phyloP scores from a whole-genome alignment of 2,888 invertebrate genomes.

The Amblyjoppa fuscipennis region DNA sequence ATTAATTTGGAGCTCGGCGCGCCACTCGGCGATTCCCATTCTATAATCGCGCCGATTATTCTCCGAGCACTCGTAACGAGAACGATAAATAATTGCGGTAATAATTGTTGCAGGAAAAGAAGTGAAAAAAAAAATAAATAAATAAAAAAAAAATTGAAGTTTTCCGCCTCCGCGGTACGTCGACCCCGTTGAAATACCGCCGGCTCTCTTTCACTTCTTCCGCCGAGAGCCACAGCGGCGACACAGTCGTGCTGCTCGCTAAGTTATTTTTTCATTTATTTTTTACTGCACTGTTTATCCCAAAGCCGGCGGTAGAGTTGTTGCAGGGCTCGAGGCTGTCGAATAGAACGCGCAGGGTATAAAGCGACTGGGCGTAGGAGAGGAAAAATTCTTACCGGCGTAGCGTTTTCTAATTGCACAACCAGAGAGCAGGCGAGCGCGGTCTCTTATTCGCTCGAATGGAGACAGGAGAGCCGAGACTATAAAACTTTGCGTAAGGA shows the following conservation, averaged over 20 bases:
- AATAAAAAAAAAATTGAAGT: slow-evolving; percentile 7
- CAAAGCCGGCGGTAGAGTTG: background rate
- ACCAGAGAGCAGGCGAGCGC: slow-evolving; percentile 42
- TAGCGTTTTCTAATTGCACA: slow-evolving; percentile 72
- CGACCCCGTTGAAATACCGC: slow-evolving; percentile 65
- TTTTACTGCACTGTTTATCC: slow-evolving; percentile 7
- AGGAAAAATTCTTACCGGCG: slow-evolving; percentile 27
- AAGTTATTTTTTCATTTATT: slow-evolving; percentile 22
- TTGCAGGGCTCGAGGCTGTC: slow-evolving; percentile 6
- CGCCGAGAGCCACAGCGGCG: slow-evolving; percentile 51
- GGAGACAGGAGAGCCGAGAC: slow-evolving; percentile 60
- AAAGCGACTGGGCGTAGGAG: background rate
- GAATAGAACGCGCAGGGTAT: slow-evolving; percentile 4
- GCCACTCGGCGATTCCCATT: background rate
- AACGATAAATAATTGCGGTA: slow-evolving; percentile 24
- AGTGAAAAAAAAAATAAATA: background rate
- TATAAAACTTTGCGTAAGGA: slow-evolving; percentile 72
- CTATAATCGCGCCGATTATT: background rate
- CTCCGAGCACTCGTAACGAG: background rate
- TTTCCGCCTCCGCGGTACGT: slow-evolving; percentile 63
- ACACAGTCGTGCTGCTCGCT: slow-evolving; percentile 13
- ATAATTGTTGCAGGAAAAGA: slow-evolving; percentile 37
- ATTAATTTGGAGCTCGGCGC: background rate
- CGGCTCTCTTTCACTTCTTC: slow-evolving; percentile 63
- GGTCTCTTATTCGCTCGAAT: slow-evolving; percentile 65